Evolutionary conservation across 2,888 invertebrate species (phyloP).

Genomic region (Pachycephus smyrnensis): DNA sequence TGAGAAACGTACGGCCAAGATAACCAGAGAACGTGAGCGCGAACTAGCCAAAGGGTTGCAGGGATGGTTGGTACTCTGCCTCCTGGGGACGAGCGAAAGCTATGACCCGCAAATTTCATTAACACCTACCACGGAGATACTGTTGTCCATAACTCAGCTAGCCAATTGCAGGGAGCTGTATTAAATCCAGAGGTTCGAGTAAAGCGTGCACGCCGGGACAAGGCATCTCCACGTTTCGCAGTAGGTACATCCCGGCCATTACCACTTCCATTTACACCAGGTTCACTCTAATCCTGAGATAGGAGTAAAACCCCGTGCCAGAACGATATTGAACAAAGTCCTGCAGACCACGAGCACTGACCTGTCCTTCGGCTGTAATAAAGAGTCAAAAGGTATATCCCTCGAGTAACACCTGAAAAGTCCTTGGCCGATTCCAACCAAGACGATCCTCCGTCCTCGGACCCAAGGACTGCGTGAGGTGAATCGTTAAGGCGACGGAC

Average conservation of each 20-base stretch:
- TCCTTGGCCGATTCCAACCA: background rate
- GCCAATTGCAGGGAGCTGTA: constrained; percentile 29
- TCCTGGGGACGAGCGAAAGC: constrained; percentile 47
- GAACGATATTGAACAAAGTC: background rate
- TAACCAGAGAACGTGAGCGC: background rate
- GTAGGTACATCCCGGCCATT: background rate
- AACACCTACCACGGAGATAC: constrained; percentile 54
- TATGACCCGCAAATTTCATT: constrained; percentile 61
- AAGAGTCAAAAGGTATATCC: background rate
- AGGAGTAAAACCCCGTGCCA: background rate
- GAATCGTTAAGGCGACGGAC: background rate
- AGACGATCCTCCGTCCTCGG: background rate
- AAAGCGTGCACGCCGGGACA: background rate
- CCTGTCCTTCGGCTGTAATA: background rate
- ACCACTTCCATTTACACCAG: background rate
- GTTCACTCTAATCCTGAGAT: background rate
- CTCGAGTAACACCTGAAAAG: background rate
- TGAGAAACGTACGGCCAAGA: background rate
- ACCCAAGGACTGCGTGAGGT: background rate
- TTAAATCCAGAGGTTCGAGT: constrained; percentile 18
- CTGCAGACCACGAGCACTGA: background rate
- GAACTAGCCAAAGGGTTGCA: background rate
- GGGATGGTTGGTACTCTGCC: constrained; percentile 11
- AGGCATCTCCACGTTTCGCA: background rate
- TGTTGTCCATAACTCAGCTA: constrained; percentile 44